These are phyloP conservation scores for Globodera rostochiensis DNA, from an alignment of 1,140 invertebrate species.

Conservation along the genomic window DNA sequence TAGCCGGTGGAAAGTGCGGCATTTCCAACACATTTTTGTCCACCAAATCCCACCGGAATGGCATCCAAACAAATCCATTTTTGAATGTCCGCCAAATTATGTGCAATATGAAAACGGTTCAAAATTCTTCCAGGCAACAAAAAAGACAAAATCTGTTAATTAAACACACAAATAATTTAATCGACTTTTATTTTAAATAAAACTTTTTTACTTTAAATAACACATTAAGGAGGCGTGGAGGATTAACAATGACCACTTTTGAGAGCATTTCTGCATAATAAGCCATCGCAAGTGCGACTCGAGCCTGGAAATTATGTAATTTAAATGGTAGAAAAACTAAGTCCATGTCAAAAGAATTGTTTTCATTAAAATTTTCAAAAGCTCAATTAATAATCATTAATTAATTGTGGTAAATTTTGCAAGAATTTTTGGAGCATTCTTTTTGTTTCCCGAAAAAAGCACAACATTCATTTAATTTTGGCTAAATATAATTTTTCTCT, in stretches of 20 bases:
- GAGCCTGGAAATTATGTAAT: constrained; percentile 27
- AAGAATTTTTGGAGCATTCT: neutral
- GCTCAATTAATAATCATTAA: too few species aligned
- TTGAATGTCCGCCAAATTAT: constrained; percentile 37
- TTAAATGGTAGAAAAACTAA: neutral
- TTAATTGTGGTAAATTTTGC: too few species aligned
- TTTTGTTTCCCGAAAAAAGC: neutral
- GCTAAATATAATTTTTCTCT: too few species aligned
- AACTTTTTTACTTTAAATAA: constrained; percentile 44
- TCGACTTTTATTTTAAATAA: neutral
- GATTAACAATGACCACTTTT: constrained; percentile 50
- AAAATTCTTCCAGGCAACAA: constrained; percentile 43
- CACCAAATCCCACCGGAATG: constrained; percentile 46
- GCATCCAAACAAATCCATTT: constrained; percentile 39
- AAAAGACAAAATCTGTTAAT: constrained; percentile 44
- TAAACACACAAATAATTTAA: neutral
- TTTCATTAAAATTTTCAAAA: too few species aligned
- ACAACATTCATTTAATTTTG: neutral
- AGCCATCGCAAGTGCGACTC: constrained; percentile 50
- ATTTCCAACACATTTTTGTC: constrained; percentile 28
- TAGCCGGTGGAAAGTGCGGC: constrained; percentile 34
- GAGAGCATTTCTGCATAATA: constrained; percentile 53
- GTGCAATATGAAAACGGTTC: constrained; percentile 43
- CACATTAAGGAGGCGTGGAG: constrained; percentile 40
- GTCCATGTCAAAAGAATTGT: neutral